phyloP scores from a whole-genome alignment of 2,113 vertebrate species.

The Ardeotis arabs region DNA sequence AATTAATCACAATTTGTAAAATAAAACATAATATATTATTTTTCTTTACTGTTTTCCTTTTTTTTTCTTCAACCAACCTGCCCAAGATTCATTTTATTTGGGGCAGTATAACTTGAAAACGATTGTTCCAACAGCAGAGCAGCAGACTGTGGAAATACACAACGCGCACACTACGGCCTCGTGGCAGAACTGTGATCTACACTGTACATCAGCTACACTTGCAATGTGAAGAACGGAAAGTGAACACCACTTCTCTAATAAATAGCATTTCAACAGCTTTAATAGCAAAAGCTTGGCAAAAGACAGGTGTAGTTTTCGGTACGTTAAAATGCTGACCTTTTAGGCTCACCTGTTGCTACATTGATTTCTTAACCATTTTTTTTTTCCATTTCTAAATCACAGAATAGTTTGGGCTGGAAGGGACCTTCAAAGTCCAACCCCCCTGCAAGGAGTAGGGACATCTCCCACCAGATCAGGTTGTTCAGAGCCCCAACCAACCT shows the following conservation, averaged over 20 bases:
- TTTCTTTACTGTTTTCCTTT: slow-evolving; percentile 46
- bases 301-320: background rate
- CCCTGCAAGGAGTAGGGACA: too few species aligned
- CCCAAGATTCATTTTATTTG: slow-evolving; percentile 26
- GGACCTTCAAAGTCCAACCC: too few species aligned
- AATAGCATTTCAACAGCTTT: background rate
- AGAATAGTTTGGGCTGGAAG: too few species aligned
- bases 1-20: slow-evolving; percentile 52
- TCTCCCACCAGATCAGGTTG: too few species aligned
- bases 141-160: background rate
- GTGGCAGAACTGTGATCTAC: background rate
- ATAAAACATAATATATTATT: slow-evolving; percentile 11
- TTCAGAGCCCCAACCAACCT: too few species aligned
- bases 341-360: background rate
- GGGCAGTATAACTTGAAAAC: background rate
- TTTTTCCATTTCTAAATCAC: background rate
- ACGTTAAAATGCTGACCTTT: background rate
- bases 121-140: background rate
- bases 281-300: background rate
- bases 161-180: background rate
- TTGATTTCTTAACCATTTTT: background rate
- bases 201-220: too few species aligned
- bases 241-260: background rate
- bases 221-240: background rate
- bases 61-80: slow-evolving; percentile 6